Conservation (phyloP, 2,888 invertebrate species). For the Nemurella pictetii region DNA sequence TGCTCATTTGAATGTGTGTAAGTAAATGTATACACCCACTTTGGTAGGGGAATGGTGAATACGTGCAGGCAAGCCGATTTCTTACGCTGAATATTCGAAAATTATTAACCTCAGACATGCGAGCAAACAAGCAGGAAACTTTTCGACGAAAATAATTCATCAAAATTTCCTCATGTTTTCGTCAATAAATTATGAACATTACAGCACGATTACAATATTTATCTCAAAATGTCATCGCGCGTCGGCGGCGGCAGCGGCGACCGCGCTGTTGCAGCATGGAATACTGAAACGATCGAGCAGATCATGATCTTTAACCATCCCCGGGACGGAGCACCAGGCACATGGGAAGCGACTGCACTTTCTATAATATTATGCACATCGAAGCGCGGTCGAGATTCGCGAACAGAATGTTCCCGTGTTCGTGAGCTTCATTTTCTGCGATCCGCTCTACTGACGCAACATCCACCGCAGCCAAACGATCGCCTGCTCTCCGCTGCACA, state of each 20-base stretch:
- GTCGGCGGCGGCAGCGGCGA: too few species aligned
- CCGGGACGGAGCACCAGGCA: background rate
- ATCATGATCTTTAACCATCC: background rate
- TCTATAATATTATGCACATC: background rate
- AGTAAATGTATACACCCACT: background rate
- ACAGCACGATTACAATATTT: background rate
- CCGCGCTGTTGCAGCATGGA: background rate
- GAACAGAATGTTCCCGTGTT: background rate
- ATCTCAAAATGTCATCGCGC: background rate
- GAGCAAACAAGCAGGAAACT: background rate
- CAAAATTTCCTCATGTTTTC: background rate
- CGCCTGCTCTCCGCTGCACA: background rate
- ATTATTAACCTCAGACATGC: background rate
- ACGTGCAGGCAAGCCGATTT: background rate
- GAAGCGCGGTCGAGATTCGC: background rate
- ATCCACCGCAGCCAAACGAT: background rate
- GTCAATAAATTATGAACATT: background rate
- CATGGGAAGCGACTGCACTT: background rate
- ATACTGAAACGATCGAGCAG: background rate
- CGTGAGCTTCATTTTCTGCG: background rate
- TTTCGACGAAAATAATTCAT: background rate
- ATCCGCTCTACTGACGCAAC: background rate
- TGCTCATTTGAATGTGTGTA: background rate
- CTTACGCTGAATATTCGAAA: background rate
- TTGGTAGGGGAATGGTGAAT: background rate